Evolutionary conservation across 2,113 vertebrate genomes (phyloP).

Genomic region (Misgurnus mizolepis): DNA sequence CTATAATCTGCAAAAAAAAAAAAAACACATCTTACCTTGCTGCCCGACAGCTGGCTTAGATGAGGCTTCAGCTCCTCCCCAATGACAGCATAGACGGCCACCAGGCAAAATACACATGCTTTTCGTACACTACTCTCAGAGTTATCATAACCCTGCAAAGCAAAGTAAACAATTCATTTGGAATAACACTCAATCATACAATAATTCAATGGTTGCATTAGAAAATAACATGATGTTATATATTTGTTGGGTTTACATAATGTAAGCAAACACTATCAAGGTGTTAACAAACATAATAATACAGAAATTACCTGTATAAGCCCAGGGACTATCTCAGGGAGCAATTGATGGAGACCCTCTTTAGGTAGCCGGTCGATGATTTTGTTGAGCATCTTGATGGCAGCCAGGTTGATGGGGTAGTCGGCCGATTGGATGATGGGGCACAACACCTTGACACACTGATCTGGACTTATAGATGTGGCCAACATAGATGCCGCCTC

Average conservation of each 20-base stretch:
- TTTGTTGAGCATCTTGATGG: constrained; percentile 98
- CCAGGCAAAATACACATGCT: constrained; percentile 96
- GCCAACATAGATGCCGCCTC: constrained; percentile 91
- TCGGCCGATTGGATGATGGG: constrained; percentile 97
- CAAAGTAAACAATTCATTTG: constrained; percentile 36
- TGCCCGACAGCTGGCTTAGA: constrained; percentile 93
- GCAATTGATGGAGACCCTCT: constrained; percentile 82
- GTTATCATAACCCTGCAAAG: constrained; percentile 91
- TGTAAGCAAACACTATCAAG: too few species aligned
- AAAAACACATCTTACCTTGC: constrained; percentile 86
- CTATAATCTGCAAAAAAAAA: not conserved
- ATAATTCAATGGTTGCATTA: too few species aligned
- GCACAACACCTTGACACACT: constrained; percentile 95
- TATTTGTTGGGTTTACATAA: constrained; percentile 12
- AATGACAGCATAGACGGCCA: constrained; percentile 91
- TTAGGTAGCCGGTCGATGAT: constrained; percentile 89
- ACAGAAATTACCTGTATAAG: constrained; percentile 80
- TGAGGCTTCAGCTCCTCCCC: constrained; percentile 96
- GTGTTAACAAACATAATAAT: not conserved
- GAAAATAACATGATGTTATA: not conserved
- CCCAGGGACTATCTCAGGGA: constrained; percentile 94
- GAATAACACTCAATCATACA: too few species aligned
- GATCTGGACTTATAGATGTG: constrained; percentile 91
- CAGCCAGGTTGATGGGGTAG: constrained; percentile 94
- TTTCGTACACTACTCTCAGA: constrained; percentile 97